Evolutionary conservation across 2,797 vertebrate species (phyloP), one percentile per base, ranked within the genome.

Genomic region (Apodemus agrarius): DNA sequence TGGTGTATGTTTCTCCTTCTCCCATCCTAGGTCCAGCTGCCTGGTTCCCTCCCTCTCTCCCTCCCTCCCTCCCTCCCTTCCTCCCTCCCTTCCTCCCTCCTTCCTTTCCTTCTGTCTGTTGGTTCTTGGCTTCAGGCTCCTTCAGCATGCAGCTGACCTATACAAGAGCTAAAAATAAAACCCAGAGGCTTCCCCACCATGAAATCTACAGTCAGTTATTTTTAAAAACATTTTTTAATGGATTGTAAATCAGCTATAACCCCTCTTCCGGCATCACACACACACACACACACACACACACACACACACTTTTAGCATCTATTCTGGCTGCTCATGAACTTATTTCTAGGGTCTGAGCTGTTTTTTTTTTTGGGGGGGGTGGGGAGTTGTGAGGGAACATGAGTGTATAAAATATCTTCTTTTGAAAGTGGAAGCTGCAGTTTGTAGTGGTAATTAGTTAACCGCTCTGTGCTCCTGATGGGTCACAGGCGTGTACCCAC

Each of bases 181-280:
- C 46, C 19, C 31, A 43, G 31, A 21, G 57, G 57, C 67, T 49
- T 76, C n/a, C 19, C 22, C 9, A 3, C 59, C 7, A 10, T 21
- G 24, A 61, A 10, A 24, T 74, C 37, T 40, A 24, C 7, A 80
- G 59, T 17, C 34, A 72, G 37, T 21, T 29, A 61, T 46, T 78
- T 54, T 61, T 16, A 59, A 82, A 82, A 59, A 59, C 52, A 80
- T 82, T 82, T 89, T 49, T 80, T 80, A 80, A 80, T 80, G 78
- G 78, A 80, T 52, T 80, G 49, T n/a, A n/a, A 80, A 22, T 80
- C 17, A 54, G 31, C 49, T 54, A 21, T 54, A 21, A 80, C 54
- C 31, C 46, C 1, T 3, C 12, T 31, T 8, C 17, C 49, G 21
- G 10, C 49, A 34, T n/a, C 29, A 22, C 57, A 59, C 54, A 43